Percentiles rank a stretch among this genome's conserved stretches.
Conservation (phyloP, 2,113 vertebrate species). For the Ptilorrhoa leucosticta region DNA sequence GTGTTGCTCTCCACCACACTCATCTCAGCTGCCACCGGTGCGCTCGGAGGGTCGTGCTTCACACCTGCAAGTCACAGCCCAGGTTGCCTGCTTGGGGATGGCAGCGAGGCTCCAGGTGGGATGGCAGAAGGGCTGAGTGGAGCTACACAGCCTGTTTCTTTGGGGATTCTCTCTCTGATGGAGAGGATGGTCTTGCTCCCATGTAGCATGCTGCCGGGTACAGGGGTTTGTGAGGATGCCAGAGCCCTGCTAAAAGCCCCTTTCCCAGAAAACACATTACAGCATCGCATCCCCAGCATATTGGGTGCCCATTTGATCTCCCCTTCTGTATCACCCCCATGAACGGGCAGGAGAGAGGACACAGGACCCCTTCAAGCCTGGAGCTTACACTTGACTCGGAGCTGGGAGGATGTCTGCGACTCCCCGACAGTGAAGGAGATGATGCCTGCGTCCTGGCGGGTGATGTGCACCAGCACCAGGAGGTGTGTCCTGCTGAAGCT, state of each 20-base stretch:
- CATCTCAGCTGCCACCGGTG: conserved; percentile 83
- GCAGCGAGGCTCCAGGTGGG: accelerated
- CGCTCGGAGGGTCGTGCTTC: conserved; percentile 83
- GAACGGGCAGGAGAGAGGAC: background rate
- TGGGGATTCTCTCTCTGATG: background rate
- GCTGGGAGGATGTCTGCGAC: conserved; percentile 89
- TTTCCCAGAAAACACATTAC: background rate
- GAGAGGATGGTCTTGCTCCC: background rate
- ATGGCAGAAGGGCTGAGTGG: background rate
- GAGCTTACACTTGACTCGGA: conserved; percentile 90
- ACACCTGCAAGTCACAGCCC: conserved; percentile 70
- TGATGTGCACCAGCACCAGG: conserved; percentile 91
- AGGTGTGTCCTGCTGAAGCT: conserved; percentile 92
- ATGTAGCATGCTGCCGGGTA: background rate
- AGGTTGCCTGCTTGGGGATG: background rate
- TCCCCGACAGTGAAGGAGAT: conserved; percentile 86
- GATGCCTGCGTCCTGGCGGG: conserved; percentile 86
- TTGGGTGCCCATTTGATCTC: background rate
- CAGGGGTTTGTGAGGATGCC: background rate
- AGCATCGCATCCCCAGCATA: background rate
- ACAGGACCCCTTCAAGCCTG: background rate
- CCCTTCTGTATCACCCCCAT: background rate
- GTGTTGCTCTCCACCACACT: conserved; percentile 84
- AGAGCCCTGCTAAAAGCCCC: background rate
- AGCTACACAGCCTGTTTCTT: background rate